Conservation (phyloP, 2,113 vertebrate species). For the Chionodraco myersi region DNA sequence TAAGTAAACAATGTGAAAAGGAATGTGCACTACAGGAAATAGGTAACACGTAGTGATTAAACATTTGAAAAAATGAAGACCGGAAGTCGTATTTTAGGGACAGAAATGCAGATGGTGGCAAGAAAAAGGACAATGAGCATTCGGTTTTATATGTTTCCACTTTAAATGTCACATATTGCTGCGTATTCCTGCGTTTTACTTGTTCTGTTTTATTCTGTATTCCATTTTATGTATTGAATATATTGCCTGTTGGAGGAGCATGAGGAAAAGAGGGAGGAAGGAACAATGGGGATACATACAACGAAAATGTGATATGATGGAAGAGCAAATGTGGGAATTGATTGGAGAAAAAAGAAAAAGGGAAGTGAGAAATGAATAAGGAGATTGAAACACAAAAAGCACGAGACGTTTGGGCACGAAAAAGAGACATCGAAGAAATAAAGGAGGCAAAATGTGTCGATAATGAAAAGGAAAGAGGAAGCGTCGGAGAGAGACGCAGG, state of each 20-base stretch:
- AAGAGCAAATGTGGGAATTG: not conserved
- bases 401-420: not conserved
- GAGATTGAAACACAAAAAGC: not conserved
- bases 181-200: too few relatives aligned
- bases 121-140: too few relatives aligned
- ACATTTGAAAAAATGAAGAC: not conserved
- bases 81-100: too few relatives aligned
- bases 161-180: too few relatives aligned
- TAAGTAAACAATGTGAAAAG: not conserved
- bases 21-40: not conserved
- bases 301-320: not conserved
- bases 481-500: slow-evolving; percentile 37
- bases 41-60: not conserved
- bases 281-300: not conserved
- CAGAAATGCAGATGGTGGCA: too few relatives aligned
- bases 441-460: slow-evolving; percentile 19
- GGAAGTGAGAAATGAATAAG: not conserved
- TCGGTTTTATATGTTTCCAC: too few relatives aligned
- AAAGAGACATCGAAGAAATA: not conserved
- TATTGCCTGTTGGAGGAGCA: too few relatives aligned
- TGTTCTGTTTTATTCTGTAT: too few relatives aligned
- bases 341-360: not conserved
- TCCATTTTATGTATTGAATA: too few relatives aligned
- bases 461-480: slow-evolving; percentile 23
- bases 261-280: not conserved